Conservation (phyloP, 2,797 vertebrate genomes). For the Carcharodon carcharias region DNA sequence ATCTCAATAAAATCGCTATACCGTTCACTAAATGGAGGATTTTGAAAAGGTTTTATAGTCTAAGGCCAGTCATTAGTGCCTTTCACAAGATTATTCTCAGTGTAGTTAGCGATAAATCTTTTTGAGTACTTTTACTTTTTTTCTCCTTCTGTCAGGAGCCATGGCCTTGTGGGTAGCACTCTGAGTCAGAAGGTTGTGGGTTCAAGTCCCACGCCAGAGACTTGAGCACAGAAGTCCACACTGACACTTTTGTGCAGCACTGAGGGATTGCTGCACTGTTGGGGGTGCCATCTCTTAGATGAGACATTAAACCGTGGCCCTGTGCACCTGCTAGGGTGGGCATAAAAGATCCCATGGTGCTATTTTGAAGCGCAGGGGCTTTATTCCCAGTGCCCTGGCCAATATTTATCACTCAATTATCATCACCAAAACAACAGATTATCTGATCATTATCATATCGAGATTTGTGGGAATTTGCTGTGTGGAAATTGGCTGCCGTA, state of each 20-base stretch:
- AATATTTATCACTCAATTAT: neutral
- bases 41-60: neutral
- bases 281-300: neutral
- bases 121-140: neutral
- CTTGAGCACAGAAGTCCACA: neutral
- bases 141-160: too few relatives aligned
- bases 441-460: too few relatives aligned
- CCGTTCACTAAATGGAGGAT: neutral
- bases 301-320: neutral
- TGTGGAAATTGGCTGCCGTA: too few relatives aligned
- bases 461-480: too few relatives aligned
- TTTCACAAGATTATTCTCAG: too few relatives aligned
- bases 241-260: neutral
- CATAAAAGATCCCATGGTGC: neutral
- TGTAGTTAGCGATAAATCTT: neutral
- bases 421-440: neutral
- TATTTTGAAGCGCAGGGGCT: neutral
- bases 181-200: neutral
- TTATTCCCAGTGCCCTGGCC: neutral
- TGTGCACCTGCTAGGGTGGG: neutral
- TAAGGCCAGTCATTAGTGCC: too few relatives aligned
- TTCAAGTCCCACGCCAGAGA: neutral
- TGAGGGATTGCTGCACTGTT: neutral
- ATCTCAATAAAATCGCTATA: neutral
- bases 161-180: neutral